Evolutionary conservation across 1,140 invertebrate species (phyloP), one percentile per base, ranked within the genome.

Genomic region (Coptotermes formosanus): DNA sequence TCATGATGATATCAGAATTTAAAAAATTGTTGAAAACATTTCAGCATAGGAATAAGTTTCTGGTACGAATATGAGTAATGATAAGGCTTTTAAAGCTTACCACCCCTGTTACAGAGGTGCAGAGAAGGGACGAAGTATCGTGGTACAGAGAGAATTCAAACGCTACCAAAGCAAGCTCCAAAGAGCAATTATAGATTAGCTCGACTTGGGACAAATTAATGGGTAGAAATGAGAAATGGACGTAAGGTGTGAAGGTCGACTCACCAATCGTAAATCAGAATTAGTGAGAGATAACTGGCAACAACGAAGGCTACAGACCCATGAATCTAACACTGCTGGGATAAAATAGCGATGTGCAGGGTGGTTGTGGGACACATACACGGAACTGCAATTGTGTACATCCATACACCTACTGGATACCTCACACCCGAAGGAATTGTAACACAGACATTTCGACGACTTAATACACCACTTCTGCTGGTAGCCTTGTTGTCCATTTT

Each of bases 111-210:
- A 8, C 1, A n/a, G n/a, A 4, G 64, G 25, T 6, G 64, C 2
- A 6, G 25, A 25, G 3, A 25, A 75, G 25, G 64, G 3, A 75
- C 25, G n/a, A 16, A 7, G 19, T 19, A 8, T 75, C 25, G 64
- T 25, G 64, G 25, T 25, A 25, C 25, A 75, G 64, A 19, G 59
- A 75, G 64, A 75, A 30, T 83, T 83, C 82, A 44, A 45, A 52
- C 82, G 43, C 43, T 52, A 83, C 38, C 43, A 44, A 45, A 83
- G 82, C 82, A 83, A 44, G 82, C 48, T 44, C 82, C 32, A 83
- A 83, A 83, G 82, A 83, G 43, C 82, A 83, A 83, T 83, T 83
- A 83, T 52, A 83, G 82, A 83, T 83, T 83, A 83, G 82, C 82
- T 30, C 32, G 82, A 83, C 82, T 38, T 38, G n/a, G 82, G 82